A percentile compares a stretch with the other conserved stretches of the same genome.
Evolutionary conservation across 2,797 vertebrate species (phyloP).

Genomic region (Leptatherina wallacei): DNA sequence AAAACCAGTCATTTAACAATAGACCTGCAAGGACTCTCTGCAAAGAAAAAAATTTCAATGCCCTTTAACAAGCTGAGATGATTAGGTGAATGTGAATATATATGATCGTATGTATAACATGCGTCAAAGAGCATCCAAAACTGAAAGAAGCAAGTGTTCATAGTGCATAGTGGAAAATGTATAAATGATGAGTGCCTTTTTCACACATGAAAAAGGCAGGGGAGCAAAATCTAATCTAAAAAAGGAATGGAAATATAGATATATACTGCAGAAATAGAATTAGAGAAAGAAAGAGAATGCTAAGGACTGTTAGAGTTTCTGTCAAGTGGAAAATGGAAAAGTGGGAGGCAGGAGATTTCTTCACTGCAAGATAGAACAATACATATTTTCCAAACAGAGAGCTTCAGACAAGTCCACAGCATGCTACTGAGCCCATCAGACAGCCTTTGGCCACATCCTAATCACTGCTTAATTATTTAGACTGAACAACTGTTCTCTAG

Average conservation of each 20-base stretch:
- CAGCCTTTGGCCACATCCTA: slow-evolving; percentile 71
- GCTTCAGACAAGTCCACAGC: slow-evolving; percentile 49
- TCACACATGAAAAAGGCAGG: slow-evolving; percentile 40
- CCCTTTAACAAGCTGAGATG: slow-evolving; percentile 48
- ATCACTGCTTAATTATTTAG: slow-evolving; percentile 78
- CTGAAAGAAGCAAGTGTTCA: slow-evolving; percentile 31
- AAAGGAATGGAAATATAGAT: slow-evolving; percentile 32
- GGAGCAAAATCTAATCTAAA: slow-evolving; percentile 43
- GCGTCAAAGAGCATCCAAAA: slow-evolving; percentile 46
- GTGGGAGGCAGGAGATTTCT: slow-evolving; percentile 53
- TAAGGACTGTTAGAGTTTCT: slow-evolving; percentile 49
- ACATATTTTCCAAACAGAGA: slow-evolving; percentile 39
- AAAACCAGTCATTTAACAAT: slow-evolving; percentile 58
- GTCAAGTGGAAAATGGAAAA: slow-evolving; percentile 67
- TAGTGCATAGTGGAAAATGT: slow-evolving; percentile 28
- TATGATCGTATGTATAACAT: slow-evolving; percentile 60
- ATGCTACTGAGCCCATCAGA: slow-evolving; percentile 55
- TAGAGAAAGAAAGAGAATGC: slow-evolving; percentile 22
- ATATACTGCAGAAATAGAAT: slow-evolving; percentile 34
- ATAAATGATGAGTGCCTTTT: slow-evolving; percentile 47
- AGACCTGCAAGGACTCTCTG: slow-evolving; percentile 22
- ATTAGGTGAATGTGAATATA: slow-evolving; percentile 58
- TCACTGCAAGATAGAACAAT: slow-evolving; percentile 39
- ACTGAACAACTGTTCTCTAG: slow-evolving; percentile 67
- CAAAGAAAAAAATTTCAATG: slow-evolving; percentile 34